phyloP scores from a whole-genome alignment of 2,113 vertebrate genomes.

The Aegithalos caudatus region DNA sequence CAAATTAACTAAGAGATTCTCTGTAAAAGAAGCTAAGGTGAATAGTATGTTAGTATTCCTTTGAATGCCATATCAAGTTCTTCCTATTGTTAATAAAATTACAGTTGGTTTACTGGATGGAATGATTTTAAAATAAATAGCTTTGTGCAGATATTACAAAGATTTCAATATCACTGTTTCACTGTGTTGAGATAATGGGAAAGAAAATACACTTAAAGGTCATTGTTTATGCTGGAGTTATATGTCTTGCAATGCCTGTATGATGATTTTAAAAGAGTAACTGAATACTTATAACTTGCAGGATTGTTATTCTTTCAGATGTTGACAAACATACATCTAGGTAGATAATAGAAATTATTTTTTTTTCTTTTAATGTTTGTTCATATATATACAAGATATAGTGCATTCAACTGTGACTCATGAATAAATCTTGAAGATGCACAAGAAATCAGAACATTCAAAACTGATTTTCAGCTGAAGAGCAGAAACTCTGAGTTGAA shows the following conservation, averaged over 20 bases:
- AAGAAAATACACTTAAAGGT: constrained; percentile 62
- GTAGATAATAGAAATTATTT: constrained; percentile 55
- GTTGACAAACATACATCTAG: constrained; percentile 51
- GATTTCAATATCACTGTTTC: constrained; percentile 59
- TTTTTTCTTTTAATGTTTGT: not conserved
- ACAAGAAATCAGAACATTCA: constrained; percentile 53
- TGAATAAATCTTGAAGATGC: constrained; percentile 66
- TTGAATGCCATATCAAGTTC: constrained; percentile 52
- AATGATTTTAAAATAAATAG: constrained; percentile 70
- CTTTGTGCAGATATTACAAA: constrained; percentile 55
- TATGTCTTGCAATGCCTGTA: constrained; percentile 55
- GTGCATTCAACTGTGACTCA: constrained; percentile 63
- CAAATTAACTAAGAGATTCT: constrained; percentile 23
- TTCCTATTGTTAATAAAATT: constrained; percentile 71
- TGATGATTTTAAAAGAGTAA: constrained; percentile 50
- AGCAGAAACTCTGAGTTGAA: not conserved
- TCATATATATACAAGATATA: constrained; percentile 60
- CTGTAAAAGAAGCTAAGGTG: constrained; percentile 15
- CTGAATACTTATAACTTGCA: constrained; percentile 39
- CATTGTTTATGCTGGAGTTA: constrained; percentile 62
- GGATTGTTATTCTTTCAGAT: constrained; percentile 51
- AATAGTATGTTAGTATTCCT: constrained; percentile 34
- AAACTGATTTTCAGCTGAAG: constrained; percentile 59
- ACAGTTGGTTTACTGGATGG: constrained; percentile 36
- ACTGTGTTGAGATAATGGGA: constrained; percentile 57